A percentile compares a stretch with the other conserved stretches of the same genome.
Evolutionary conservation across 2,113 vertebrate genomes (phyloP).

Genomic region (Ciconia stormi): DNA sequence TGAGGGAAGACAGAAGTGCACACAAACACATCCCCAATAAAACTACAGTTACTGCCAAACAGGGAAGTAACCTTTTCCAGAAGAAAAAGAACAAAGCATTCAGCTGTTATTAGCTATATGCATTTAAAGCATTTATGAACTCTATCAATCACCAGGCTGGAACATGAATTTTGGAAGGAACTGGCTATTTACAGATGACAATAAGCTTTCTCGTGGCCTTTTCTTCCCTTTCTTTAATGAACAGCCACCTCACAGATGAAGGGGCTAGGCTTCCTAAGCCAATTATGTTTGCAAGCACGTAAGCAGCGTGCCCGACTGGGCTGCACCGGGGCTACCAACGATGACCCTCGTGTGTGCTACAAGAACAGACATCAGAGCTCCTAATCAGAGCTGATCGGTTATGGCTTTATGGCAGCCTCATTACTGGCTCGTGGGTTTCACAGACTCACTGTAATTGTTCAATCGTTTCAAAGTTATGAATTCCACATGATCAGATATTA

Average conservation of each 20-base stretch:
- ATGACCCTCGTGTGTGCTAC: background rate
- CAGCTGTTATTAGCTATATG: background rate
- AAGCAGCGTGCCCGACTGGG: background rate
- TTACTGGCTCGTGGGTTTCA: background rate
- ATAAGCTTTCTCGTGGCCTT: background rate
- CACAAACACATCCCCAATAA: background rate
- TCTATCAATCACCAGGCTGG: background rate
- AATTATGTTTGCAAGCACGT: background rate
- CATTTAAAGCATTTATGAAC: background rate
- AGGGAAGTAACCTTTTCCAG: background rate
- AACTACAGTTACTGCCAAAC: background rate
- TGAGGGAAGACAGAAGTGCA: background rate
- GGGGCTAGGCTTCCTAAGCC: background rate
- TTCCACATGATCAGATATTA: constrained; percentile 20
- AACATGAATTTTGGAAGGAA: background rate
- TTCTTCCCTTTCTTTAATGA: background rate
- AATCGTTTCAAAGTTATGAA: constrained; percentile 21
- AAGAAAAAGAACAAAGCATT: background rate
- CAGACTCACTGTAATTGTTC: constrained; percentile 21
- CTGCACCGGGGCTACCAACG: background rate
- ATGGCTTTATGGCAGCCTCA: background rate
- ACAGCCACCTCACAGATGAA: no score
- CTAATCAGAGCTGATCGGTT: background rate
- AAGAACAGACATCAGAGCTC: background rate
- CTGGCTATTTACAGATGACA: background rate